These are phyloP conservation scores for Tinea pellionella DNA, from an alignment of 2,888 invertebrate species.

Conservation along the genomic window DNA sequence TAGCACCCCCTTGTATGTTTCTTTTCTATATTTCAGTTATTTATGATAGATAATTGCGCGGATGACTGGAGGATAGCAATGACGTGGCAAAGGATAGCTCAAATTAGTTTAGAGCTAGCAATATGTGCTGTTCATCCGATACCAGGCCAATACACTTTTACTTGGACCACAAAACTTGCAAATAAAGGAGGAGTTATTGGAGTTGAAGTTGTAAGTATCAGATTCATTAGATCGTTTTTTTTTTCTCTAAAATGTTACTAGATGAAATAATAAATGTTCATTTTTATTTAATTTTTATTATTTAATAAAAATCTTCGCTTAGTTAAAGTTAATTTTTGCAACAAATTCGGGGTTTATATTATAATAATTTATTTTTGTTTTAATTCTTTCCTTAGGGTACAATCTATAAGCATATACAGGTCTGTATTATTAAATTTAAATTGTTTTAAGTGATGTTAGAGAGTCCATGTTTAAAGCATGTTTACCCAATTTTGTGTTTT, in stretches of 20 bases:
- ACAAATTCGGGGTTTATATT: not conserved
- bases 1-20: too few relatives aligned
- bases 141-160: conserved; percentile 95
- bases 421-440: conserved; percentile 49
- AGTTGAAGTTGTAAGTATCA: conserved; percentile 67
- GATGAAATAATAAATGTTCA: too few relatives aligned
- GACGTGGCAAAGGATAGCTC: conserved; percentile 96
- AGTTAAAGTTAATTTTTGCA: too few relatives aligned
- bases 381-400: conserved; percentile 59
- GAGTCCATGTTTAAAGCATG: conserved; percentile 24
- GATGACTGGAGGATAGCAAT: conserved; percentile 99
- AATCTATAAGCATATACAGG: conserved; percentile 69
- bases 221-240: not conserved
- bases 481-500: conserved; percentile 12
- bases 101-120: conserved; percentile 90
- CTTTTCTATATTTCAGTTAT: conserved; percentile 81
- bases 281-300: too few relatives aligned
- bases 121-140: conserved; percentile 99
- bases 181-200: conserved; percentile 82
- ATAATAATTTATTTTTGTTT: not conserved
- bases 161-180: conserved; percentile 95
- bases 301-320: too few relatives aligned
- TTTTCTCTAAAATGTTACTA: not conserved
- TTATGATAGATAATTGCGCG: conserved; percentile 99
- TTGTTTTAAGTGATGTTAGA: conserved; percentile 48